phyloP scores from a whole-genome alignment of 2,888 invertebrate genomes.

The Bursaphelenchus okinawaensis region DNA sequence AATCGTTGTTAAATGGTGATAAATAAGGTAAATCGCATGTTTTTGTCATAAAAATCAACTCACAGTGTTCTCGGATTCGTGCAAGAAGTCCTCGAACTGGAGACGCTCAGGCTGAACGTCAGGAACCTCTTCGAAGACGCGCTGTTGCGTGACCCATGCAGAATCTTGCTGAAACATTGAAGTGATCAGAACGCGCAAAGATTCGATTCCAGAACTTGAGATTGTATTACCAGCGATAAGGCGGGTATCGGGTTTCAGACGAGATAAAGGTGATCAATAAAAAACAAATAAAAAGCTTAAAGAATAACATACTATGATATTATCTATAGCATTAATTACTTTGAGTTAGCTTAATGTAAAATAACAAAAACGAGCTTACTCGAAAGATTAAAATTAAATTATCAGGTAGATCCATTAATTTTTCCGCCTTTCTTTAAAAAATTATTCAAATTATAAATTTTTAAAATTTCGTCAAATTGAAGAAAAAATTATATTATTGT shows the following conservation, averaged over 20 bases:
- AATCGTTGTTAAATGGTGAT: neutral
- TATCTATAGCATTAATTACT: too few species aligned
- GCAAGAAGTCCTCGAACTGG: conserved; percentile 30
- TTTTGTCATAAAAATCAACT: neutral
- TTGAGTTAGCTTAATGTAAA: too few species aligned
- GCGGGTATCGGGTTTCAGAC: too few species aligned
- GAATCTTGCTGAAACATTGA: conserved; percentile 4
- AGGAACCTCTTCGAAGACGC: conserved; percentile 23
- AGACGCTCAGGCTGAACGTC: conserved; percentile 29
- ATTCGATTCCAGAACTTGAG: too few species aligned
- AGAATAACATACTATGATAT: too few species aligned
- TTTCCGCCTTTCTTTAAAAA: too few species aligned
- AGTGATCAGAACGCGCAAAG: neutral
- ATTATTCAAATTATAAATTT: neutral
- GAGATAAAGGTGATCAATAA: too few species aligned
- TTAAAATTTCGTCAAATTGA: neutral
- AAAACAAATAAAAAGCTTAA: too few species aligned
- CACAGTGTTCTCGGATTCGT: conserved; percentile 24
- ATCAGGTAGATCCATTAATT: too few species aligned
- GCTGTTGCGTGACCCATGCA: conserved; percentile 22
- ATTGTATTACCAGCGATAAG: too few species aligned
- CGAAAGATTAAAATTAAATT: too few species aligned
- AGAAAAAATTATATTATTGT: neutral
- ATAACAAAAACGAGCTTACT: too few species aligned
- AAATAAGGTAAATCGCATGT: neutral